phyloP scores from a whole-genome alignment of 2,888 invertebrate species.

The Epinotia brunnichana region DNA sequence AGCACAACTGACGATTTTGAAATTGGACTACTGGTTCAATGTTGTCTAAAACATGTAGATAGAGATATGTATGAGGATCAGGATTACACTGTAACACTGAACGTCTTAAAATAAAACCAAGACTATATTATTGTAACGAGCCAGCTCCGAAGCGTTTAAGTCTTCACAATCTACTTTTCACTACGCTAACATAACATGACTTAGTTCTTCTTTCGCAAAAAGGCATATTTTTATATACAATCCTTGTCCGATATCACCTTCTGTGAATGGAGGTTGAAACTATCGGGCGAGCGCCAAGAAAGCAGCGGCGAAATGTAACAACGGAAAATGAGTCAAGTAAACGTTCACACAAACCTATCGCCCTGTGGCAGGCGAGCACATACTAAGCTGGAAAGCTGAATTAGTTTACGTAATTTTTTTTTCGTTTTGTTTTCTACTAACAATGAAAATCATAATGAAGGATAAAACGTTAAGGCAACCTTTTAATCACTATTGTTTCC shows the following conservation, averaged over 20 bases:
- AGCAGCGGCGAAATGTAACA: conserved; percentile 30
- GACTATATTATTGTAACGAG: background rate
- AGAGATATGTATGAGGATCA: too few species aligned
- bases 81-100: too few species aligned
- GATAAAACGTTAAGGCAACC: too few species aligned
- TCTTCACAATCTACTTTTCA: conserved; percentile 25
- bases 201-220: background rate
- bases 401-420: background rate
- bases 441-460: too few species aligned
- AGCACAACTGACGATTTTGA: too few species aligned
- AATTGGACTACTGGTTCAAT: too few species aligned
- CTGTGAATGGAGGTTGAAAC: conserved; percentile 1
- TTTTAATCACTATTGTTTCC: too few species aligned
- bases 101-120: background rate
- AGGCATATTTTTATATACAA: background rate
- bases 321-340: conserved; percentile 41
- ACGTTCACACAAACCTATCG: conserved; percentile 43
- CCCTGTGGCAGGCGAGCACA: conserved; percentile 37
- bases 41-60: too few species aligned
- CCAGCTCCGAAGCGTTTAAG: conserved; percentile 10
- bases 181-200: conserved; percentile 16
- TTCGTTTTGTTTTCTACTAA: too few species aligned
- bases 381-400: conserved; percentile 1
- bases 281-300: conserved; percentile 37
- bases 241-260: background rate